A percentile compares a stretch with the other conserved stretches of the same genome.
Conservation (phyloP, 1,140 invertebrate genomes). For the Gonatopus flavifemur region DNA sequence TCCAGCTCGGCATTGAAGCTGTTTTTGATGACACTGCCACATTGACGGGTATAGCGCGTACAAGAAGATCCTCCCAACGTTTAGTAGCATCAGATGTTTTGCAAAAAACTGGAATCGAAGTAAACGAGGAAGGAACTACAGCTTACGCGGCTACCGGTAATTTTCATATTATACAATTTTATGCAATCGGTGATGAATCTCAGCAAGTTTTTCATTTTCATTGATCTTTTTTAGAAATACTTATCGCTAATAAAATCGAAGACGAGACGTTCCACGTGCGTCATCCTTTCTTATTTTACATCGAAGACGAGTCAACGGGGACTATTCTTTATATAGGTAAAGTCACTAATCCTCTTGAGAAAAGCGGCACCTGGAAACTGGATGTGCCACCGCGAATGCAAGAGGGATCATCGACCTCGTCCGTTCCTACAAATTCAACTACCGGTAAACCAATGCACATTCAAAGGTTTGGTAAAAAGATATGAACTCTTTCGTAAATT, state of each 20-base stretch:
- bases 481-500: too few species aligned
- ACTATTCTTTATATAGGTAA: conserved; percentile 74
- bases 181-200: too few species aligned
- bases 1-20: conserved; percentile 69
- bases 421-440: neutral
- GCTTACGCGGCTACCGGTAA: conserved; percentile 77
- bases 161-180: conserved; percentile 2
- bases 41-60: conserved; percentile 65
- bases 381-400: conserved; percentile 2
- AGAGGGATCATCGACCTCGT: neutral
- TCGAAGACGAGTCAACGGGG: conserved; percentile 71
- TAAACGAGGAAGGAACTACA: conserved; percentile 80
- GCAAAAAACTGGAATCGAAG: conserved; percentile 80
- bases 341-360: conserved; percentile 63
- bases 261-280: conserved; percentile 66
- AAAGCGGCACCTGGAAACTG: conserved; percentile 1
- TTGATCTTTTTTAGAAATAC: conserved; percentile 60
- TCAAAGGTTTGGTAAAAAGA: too few species aligned
- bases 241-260: conserved; percentile 73
- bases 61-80: conserved; percentile 52
- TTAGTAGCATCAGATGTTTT: conserved; percentile 72
- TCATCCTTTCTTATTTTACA: conserved; percentile 79
- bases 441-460: conserved; percentile 17
- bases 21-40: conserved; percentile 71
- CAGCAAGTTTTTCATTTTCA: neutral